Base-by-base conservation (phyloP, 2,888 invertebrate species). In the Lepidonotus clava region DNA sequence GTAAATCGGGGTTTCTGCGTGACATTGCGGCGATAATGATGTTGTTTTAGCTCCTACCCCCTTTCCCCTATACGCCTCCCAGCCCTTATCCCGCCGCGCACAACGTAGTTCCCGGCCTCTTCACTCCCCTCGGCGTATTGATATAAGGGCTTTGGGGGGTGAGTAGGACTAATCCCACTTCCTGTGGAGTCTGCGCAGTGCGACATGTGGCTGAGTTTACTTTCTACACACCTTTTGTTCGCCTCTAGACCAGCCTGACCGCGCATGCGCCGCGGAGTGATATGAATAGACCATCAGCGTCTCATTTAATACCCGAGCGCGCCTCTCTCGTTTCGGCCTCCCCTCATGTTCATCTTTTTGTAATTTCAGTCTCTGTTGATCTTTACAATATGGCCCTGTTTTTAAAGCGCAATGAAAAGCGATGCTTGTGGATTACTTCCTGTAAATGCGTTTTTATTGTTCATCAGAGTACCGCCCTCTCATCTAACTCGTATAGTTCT, bases 121-220 rank as follows among this genome's bases (percentile, higher is more conserved):
- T 76, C 76, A 76, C 76, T 76, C 38, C 76, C 40, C 18, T 14
- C 8, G 76, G 76, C 76, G 76, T 76, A 76, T 76, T 76, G 76
- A 76, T 38, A 76, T 38, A 34, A 28, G 21, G 38, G 76, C 36
- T 76, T 40, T 24, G 18, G 5, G 76, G 76, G 34, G 76, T 76
- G 76, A 76, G 38, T 76, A 14, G 21, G 76, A 34, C 34, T 76
- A 76, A 76, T 76, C 76, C 76, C 6, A 21, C 4, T 24, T 11
- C 34, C 14, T 36, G 28, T 24, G 61, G 61, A 28, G 28, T 32
- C 61, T 28, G 28, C 18, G 46, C 24, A 6, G 38, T 21, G 36
- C 76, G 76, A 76, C 76, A 76, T 76, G 76, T 76, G 76, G 76
- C 24, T 21, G 76, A 76, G 76, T 76, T 76, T 76, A 76, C 76